Evolutionary conservation across 2,113 vertebrate genomes (phyloP).

Genomic region (Oncorhynchus masou): DNA sequence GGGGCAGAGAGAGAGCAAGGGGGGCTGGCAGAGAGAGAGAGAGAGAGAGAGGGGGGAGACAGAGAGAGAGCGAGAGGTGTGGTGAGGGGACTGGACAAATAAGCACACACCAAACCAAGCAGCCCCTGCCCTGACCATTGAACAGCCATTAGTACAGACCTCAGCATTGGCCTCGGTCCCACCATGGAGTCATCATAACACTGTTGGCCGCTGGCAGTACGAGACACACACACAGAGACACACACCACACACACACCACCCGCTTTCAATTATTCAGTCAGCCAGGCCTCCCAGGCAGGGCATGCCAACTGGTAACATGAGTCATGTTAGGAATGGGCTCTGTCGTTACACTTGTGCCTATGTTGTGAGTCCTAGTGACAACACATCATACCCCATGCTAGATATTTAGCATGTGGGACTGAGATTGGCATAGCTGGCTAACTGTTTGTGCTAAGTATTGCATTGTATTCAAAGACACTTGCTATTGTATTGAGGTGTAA

Average conservation of each 20-base stretch:
- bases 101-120: conserved; percentile 7
- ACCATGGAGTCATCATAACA: neutral
- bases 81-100: neutral
- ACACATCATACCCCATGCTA: neutral
- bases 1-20: neutral
- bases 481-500: neutral
- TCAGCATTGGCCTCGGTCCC: neutral
- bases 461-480: neutral
- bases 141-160: neutral
- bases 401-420: neutral
- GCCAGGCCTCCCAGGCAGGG: conserved; percentile 18
- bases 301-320: conserved; percentile 39
- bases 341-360: conserved; percentile 21
- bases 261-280: conserved; percentile 48
- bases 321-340: conserved; percentile 26
- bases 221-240: conserved; percentile 7
- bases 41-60: too few species aligned
- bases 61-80: neutral
- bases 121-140: neutral
- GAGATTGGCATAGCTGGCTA: neutral
- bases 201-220: neutral
- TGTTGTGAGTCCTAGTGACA: conserved; percentile 18
- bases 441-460: neutral
- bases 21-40: neutral
- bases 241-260: conserved; percentile 20